Evolutionary conservation across 1,140 invertebrate genomes (phyloP).

Genomic region (Mamestra configurata): DNA sequence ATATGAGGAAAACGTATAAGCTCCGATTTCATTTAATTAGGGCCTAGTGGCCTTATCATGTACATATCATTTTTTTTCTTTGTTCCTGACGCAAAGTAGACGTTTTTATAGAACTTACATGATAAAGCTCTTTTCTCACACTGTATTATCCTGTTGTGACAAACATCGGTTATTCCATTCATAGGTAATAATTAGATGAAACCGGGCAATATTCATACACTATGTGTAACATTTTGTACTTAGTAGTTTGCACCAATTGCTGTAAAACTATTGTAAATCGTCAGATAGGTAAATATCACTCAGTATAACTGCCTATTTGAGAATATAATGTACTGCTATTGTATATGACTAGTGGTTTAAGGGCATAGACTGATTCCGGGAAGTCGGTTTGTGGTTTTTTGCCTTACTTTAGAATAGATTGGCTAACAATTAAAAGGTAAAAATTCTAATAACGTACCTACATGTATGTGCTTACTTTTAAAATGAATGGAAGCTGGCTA

Average conservation of each 20-base stretch:
- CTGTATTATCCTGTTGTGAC: constrained; percentile 12
- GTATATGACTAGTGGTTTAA: constrained; percentile 68
- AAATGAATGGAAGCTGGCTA: background rate
- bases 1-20: constrained; percentile 47
- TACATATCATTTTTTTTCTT: constrained; percentile 23
- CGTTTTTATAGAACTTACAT: constrained; percentile 24
- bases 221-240: constrained; percentile 69
- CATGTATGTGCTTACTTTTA: no score
- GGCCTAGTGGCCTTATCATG: constrained; percentile 22
- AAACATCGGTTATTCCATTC: background rate
- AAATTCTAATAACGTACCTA: background rate
- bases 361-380: constrained; percentile 58
- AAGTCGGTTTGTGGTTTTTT: background rate
- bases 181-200: constrained; percentile 30
- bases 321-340: constrained; percentile 71
- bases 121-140: constrained; percentile 6
- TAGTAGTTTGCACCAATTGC: constrained; percentile 56
- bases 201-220: constrained; percentile 12
- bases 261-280: constrained; percentile 51
- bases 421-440: background rate
- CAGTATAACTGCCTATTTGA: constrained; percentile 65
- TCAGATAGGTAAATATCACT: constrained; percentile 64
- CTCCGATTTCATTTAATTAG: constrained; percentile 46
- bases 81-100: constrained; percentile 30
- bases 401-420: background rate